Conservation (phyloP, 2,113 vertebrate genomes). For the Nesogale talazaci region DNA sequence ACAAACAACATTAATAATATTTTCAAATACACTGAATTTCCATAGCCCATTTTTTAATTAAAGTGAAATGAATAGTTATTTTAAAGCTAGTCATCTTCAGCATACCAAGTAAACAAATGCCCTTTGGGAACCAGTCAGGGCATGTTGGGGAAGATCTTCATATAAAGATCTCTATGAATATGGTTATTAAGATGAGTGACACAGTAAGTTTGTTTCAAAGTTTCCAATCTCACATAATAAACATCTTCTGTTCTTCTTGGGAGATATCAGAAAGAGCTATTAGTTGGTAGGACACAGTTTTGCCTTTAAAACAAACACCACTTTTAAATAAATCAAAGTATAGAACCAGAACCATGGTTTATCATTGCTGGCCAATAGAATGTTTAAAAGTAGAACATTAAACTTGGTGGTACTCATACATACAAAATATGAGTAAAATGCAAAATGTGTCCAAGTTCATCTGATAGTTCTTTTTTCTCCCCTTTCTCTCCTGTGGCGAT, state of each 20-base stretch:
- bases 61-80: constrained; percentile 41
- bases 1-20: neutral
- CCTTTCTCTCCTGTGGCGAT: no score
- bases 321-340: constrained; percentile 38
- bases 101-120: neutral
- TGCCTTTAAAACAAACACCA: neutral
- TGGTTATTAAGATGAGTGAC: neutral
- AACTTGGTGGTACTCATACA: neutral
- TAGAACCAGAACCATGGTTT: neutral
- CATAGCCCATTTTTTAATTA: neutral
- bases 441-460: neutral
- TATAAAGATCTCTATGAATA: neutral
- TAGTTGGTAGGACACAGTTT: neutral
- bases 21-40: neutral
- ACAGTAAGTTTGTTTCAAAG: neutral
- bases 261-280: neutral
- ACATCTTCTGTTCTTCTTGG: neutral
- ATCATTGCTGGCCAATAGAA: neutral
- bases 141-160: neutral
- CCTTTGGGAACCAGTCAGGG: neutral
- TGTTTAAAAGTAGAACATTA: neutral
- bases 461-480: neutral
- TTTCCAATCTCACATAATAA: neutral
- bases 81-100: neutral
- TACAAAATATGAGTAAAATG: neutral